Evolutionary conservation across 1,140 invertebrate genomes (phyloP).

Genomic region (Ctenoplectra terminalis): DNA sequence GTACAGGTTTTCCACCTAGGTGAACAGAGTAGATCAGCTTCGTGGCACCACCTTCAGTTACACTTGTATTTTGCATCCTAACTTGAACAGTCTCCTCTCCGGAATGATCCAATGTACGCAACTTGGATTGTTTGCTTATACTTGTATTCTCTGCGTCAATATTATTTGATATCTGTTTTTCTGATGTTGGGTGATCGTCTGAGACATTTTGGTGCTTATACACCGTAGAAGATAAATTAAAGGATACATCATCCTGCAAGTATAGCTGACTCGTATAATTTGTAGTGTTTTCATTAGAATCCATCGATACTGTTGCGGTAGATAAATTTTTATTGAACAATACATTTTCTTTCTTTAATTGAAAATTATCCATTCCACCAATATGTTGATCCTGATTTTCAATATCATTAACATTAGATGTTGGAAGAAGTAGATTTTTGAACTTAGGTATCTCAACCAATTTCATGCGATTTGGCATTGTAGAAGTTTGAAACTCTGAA

Average conservation of each 20-base stretch:
- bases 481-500: not conserved
- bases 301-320: not conserved
- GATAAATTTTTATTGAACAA: not conserved
- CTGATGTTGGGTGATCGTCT: not conserved
- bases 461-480: not conserved
- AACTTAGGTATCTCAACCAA: slow-evolving; percentile 21
- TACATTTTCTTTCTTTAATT: slow-evolving; percentile 16
- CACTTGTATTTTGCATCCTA: slow-evolving; percentile 79
- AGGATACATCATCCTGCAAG: not conserved
- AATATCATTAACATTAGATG: not conserved
- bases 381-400: not conserved
- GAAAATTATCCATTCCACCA: not conserved
- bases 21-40: slow-evolving; percentile 89
- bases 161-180: not conserved
- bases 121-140: slow-evolving; percentile 27
- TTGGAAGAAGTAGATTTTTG: slow-evolving; percentile 19
- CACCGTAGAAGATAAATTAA: not conserved
- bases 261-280: not conserved
- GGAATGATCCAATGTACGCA: slow-evolving; percentile 51
- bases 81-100: slow-evolving; percentile 77
- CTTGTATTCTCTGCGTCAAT: not conserved
- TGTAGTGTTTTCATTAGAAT: not conserved
- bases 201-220: not conserved
- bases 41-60: slow-evolving; percentile 70
- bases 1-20: slow-evolving; percentile 89